phyloP scores from a whole-genome alignment of 2,797 vertebrate genomes.

The Gymnothorax javanicus region DNA sequence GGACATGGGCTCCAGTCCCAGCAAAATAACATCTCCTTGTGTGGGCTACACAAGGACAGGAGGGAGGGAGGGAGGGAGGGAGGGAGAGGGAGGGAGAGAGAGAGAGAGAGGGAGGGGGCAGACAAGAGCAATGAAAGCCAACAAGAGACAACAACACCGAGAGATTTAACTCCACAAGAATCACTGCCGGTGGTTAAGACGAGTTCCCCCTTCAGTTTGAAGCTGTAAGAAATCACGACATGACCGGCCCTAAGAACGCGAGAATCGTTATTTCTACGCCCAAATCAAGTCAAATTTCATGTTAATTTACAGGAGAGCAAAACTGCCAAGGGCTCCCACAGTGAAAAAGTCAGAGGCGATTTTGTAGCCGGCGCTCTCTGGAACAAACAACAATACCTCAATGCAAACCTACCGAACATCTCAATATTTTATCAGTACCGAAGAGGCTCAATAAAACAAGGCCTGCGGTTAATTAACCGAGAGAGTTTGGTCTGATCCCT shows the following conservation, averaged over 20 bases:
- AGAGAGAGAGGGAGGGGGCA: too few species aligned
- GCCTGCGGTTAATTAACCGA: conserved; percentile 26
- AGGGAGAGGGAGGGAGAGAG: too few species aligned
- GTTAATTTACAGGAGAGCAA: conserved; percentile 39
- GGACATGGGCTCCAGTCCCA: conserved; percentile 8
- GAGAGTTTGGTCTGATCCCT: neutral
- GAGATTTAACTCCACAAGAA: neutral
- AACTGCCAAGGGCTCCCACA: neutral
- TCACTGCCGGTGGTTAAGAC: neutral
- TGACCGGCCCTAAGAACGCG: neutral
- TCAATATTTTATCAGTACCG: conserved; percentile 65
- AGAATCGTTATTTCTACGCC: neutral
- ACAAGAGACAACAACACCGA: neutral
- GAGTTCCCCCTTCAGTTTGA: neutral
- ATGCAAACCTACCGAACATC: conserved; percentile 67
- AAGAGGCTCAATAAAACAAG: conserved; percentile 62
- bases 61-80: conserved; percentile 12
- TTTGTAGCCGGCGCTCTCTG: conserved; percentile 45
- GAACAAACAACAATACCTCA: conserved; percentile 43
- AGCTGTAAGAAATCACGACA: neutral
- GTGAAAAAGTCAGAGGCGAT: conserved; percentile 27
- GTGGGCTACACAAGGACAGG: conserved; percentile 26
- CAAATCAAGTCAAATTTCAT: neutral
- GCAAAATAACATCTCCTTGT: conserved; percentile 37
- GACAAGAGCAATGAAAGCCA: neutral